Conservation (phyloP, 2,113 vertebrate genomes). For the Saguinus imperator region DNA sequence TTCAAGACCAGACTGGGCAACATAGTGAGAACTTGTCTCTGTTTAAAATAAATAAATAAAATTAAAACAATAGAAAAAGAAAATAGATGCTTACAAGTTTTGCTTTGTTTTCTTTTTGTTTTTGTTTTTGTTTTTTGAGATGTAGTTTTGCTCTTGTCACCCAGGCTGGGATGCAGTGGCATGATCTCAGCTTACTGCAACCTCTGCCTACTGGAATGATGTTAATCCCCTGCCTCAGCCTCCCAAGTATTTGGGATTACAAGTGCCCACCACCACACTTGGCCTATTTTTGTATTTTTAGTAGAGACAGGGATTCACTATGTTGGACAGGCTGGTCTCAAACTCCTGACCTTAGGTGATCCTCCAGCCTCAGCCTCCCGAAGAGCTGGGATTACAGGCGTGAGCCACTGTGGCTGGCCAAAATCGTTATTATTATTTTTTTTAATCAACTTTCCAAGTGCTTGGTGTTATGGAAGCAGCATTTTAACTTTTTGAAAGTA, state of each 20-base stretch:
- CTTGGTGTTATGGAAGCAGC: neutral
- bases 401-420: neutral
- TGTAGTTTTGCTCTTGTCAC: neutral
- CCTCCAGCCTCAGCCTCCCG: neutral
- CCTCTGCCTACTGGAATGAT: neutral
- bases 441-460: neutral
- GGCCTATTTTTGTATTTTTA: neutral
- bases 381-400: neutral
- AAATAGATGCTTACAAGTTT: neutral
- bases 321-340: neutral
- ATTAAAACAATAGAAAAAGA: no score
- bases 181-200: neutral
- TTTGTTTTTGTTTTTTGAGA: neutral
- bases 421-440: neutral
- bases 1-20: no score
- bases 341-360: neutral
- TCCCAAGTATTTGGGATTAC: neutral
- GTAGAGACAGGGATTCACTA: neutral
- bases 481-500: slow-evolving; percentile 14
- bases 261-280: neutral
- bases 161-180: neutral
- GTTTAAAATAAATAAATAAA: no score
- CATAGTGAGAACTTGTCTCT: no score
- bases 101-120: no score
- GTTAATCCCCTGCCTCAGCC: neutral